Conservation (phyloP, 2,888 invertebrate species). For the Doris montereyensis region DNA sequence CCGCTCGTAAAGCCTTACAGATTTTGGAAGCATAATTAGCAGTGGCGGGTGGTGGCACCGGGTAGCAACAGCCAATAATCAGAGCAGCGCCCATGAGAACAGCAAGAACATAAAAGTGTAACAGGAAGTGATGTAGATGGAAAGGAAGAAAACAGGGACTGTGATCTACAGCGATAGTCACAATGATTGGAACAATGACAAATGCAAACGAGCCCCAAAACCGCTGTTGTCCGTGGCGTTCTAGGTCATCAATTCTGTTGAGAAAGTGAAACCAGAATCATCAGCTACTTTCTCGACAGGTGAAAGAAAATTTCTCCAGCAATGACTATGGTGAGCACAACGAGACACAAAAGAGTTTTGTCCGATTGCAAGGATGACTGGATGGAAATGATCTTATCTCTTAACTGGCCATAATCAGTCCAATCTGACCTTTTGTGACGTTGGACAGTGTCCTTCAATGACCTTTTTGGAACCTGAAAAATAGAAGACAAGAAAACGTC, state of each 20-base stretch:
- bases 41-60: constrained; percentile 58
- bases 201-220: constrained; percentile 64
- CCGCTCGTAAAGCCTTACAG: constrained; percentile 55
- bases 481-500: background rate
- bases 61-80: constrained; percentile 62
- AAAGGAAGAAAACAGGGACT: constrained; percentile 64
- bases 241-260: constrained; percentile 66
- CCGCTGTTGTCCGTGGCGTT: constrained; percentile 68
- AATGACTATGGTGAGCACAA: constrained; percentile 60
- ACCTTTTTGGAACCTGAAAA: background rate
- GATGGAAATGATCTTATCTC: constrained; percentile 33
- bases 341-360: constrained; percentile 55
- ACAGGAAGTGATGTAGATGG: constrained; percentile 61
- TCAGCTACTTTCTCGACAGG: constrained; percentile 68
- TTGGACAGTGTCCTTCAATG: background rate
- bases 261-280: constrained; percentile 70
- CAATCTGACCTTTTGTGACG: constrained; percentile 7
- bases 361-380: constrained; percentile 47
- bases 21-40: constrained; percentile 58
- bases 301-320: constrained; percentile 60
- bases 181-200: constrained; percentile 60
- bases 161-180: constrained; percentile 61
- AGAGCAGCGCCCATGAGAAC: constrained; percentile 58
- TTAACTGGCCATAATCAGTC: constrained; percentile 13
- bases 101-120: constrained; percentile 68